Conservation (phyloP, 2,797 vertebrate species). For the Saguinus oedipus region DNA sequence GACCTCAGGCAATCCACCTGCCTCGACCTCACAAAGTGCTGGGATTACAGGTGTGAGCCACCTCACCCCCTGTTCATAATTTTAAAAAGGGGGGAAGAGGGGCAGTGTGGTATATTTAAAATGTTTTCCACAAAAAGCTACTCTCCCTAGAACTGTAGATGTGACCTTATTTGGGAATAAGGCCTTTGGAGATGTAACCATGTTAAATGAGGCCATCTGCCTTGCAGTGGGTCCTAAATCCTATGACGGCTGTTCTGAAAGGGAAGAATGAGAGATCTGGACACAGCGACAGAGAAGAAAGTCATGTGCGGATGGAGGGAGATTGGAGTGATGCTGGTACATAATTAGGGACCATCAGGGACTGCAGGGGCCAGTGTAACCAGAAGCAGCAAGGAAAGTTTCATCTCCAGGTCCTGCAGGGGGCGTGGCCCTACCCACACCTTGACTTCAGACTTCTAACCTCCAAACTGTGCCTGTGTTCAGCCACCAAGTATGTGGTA, state of each 20-base stretch:
- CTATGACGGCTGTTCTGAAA: background rate
- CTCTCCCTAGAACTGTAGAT: background rate
- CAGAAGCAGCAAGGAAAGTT: rapidly evolving
- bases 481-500: rapidly evolving
- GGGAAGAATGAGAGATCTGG: background rate
- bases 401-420: background rate
- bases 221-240: background rate
- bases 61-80: background rate
- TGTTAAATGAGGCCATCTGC: background rate
- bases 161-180: background rate
- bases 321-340: rapidly evolving
- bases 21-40: no score
- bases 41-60: no score
- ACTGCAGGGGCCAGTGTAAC: rapidly evolving
- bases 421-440: rapidly evolving
- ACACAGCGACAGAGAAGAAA: background rate
- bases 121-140: background rate
- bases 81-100: background rate
- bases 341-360: background rate
- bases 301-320: background rate
- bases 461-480: background rate
- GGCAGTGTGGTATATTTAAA: rapidly evolving
- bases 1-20: no score
- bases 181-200: background rate
- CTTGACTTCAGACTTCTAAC: background rate